Percentiles rank a stretch among this genome's conserved stretches.
Evolutionary conservation across 2,888 invertebrate species (phyloP).

Genomic region (Drosophila yooni): DNA sequence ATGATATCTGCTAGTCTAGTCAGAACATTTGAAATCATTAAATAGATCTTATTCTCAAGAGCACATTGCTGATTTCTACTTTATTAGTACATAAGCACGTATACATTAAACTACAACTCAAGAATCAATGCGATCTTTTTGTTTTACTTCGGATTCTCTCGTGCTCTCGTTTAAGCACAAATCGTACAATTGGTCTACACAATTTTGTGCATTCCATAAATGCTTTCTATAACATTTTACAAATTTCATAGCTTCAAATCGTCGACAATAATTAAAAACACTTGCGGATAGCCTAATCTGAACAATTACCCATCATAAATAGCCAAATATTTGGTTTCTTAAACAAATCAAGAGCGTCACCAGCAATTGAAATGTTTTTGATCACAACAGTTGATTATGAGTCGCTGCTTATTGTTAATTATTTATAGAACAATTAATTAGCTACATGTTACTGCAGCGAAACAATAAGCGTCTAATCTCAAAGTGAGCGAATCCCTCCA

Average conservation of each 20-base stretch:
- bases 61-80: constrained; percentile 16
- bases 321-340: constrained; percentile 10
- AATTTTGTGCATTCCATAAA: not conserved
- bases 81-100: constrained; percentile 5
- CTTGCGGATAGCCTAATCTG: constrained; percentile 41
- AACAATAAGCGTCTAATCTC: not conserved
- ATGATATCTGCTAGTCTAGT: constrained; percentile 59
- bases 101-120: not conserved
- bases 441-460: constrained; percentile 25
- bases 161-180: not conserved
- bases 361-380: constrained; percentile 25
- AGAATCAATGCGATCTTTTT: not conserved
- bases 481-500: not conserved
- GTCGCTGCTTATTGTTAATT: constrained; percentile 18
- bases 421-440: constrained; percentile 65
- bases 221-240: not conserved
- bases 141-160: not conserved
- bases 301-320: constrained; percentile 24
- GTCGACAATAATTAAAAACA: constrained; percentile 2
- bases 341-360: constrained; percentile 36
- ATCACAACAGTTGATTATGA: constrained; percentile 14
- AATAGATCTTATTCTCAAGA: constrained; percentile 21
- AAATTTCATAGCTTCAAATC: not conserved
- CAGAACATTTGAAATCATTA: not conserved
- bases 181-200: too few species aligned